Evolutionary conservation across 2,113 vertebrate species (phyloP).

Genomic region (Prionailurus bengalensis): DNA sequence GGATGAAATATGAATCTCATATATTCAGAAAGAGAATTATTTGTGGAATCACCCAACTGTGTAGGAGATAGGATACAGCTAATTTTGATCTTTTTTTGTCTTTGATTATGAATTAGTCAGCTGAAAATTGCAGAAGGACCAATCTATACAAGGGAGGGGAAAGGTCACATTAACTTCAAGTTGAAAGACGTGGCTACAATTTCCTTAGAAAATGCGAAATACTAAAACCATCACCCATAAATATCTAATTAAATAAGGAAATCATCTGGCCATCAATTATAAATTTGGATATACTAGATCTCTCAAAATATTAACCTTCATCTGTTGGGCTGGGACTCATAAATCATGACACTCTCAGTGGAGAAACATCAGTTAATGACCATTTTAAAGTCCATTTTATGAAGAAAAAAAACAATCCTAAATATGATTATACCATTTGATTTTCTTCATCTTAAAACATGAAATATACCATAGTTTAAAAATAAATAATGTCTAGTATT

Average conservation of each 20-base stretch:
- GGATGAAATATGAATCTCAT: conserved; percentile 49
- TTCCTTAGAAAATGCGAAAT: conserved; percentile 48
- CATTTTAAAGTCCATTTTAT: not conserved
- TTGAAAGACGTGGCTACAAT: not conserved
- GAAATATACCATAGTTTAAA: not conserved
- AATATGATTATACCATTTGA: not conserved
- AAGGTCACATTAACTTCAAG: not conserved
- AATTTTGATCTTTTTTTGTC: conserved; percentile 65
- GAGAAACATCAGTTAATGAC: not conserved
- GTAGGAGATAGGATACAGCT: conserved; percentile 57
- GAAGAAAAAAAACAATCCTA: not conserved
- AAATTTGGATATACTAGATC: not conserved
- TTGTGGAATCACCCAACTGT: conserved; percentile 70
- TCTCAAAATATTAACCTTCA: not conserved
- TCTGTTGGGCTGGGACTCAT: not conserved
- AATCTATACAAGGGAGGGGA: not conserved
- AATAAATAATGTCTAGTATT: not conserved
- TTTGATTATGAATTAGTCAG: conserved; percentile 59
- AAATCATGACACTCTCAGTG: not conserved
- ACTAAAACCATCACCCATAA: not conserved
- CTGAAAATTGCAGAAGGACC: conserved; percentile 54
- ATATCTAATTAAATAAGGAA: not conserved
- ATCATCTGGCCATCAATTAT: not conserved
- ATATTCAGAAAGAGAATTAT: conserved; percentile 52
- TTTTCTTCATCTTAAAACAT: not conserved